phyloP scores from a whole-genome alignment of 1,140 invertebrate genomes.

The Maconellicoccus hirsutus region DNA sequence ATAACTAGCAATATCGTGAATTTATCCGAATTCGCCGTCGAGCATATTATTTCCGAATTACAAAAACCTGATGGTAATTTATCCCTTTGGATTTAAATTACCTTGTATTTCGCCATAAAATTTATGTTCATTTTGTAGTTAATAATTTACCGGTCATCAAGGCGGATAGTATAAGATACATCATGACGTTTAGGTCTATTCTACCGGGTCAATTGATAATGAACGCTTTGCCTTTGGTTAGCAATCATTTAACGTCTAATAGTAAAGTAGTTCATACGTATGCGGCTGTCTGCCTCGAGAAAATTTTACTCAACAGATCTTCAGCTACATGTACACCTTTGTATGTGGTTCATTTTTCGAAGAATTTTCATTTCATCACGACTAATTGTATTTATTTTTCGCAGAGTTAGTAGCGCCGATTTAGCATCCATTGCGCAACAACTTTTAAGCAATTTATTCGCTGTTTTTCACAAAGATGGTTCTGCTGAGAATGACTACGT shows the following conservation, averaged over 20 bases:
- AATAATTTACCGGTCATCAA: constrained; percentile 82
- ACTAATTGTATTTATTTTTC: constrained; percentile 31
- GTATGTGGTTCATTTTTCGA: constrained; percentile 37
- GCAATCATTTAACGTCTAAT: constrained; percentile 56
- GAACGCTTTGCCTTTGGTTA: constrained; percentile 58
- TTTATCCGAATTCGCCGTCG: constrained; percentile 70
- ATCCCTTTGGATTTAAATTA: background rate
- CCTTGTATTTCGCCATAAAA: no score
- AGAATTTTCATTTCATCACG: background rate
- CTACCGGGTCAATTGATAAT: constrained; percentile 66
- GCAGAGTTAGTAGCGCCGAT: constrained; percentile 45
- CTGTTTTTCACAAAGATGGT: constrained; percentile 51
- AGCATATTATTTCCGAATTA: constrained; percentile 77
- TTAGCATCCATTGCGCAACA: constrained; percentile 48
- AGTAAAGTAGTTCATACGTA: constrained; percentile 87
- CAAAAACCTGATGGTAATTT: constrained; percentile 37
- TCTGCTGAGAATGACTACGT: constrained; percentile 92
- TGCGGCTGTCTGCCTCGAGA: constrained; percentile 82
- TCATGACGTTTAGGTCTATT: constrained; percentile 88
- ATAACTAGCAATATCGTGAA: constrained; percentile 80
- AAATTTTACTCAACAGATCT: constrained; percentile 57
- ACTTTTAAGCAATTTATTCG: constrained; percentile 64
- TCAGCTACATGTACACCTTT: constrained; percentile 39
- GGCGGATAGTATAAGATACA: constrained; percentile 89
- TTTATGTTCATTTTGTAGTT: constrained; percentile 44